These are phyloP conservation scores for Coptotermes formosanus DNA, from an alignment of 1,140 invertebrate genomes.

Conservation along the genomic window DNA sequence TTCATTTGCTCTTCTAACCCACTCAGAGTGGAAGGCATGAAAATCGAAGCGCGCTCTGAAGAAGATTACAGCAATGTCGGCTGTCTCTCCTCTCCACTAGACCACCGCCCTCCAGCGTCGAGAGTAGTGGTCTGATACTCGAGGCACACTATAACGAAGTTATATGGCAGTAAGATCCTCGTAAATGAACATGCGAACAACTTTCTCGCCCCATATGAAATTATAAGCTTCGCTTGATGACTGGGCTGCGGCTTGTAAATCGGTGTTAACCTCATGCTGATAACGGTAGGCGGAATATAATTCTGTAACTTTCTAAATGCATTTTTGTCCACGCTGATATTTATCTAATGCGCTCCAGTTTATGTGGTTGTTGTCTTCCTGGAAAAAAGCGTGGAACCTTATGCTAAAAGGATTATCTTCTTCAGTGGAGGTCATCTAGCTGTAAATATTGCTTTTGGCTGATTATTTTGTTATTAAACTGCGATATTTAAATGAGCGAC, in stretches of 20 bases:
- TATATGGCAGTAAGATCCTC: neutral
- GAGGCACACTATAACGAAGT: neutral
- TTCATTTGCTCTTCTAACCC: slow-evolving; percentile 5
- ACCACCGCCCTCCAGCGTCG: neutral
- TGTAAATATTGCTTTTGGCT: too few species aligned
- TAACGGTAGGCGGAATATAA: too few species aligned
- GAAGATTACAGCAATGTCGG: neutral
- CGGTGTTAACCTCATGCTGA: neutral
- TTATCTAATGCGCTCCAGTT: too few species aligned
- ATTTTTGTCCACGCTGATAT: too few species aligned
- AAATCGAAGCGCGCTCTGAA: slow-evolving; percentile 1
- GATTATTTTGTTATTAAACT: too few species aligned
- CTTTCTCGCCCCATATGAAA: neutral
- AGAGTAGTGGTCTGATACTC: neutral
- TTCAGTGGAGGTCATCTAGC: too few species aligned
- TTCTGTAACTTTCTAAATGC: too few species aligned
- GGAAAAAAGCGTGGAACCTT: too few species aligned
- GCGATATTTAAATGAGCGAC: too few species aligned
- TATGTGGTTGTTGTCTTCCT: too few species aligned
- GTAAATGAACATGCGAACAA: neutral
- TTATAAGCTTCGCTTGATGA: neutral
- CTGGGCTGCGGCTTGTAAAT: neutral
- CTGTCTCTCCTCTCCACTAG: neutral
- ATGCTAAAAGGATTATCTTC: too few species aligned
- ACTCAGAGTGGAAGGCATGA: neutral